Base-by-base conservation (phyloP, 2,888 invertebrate species). In the Spilosoma lubricipeda region DNA sequence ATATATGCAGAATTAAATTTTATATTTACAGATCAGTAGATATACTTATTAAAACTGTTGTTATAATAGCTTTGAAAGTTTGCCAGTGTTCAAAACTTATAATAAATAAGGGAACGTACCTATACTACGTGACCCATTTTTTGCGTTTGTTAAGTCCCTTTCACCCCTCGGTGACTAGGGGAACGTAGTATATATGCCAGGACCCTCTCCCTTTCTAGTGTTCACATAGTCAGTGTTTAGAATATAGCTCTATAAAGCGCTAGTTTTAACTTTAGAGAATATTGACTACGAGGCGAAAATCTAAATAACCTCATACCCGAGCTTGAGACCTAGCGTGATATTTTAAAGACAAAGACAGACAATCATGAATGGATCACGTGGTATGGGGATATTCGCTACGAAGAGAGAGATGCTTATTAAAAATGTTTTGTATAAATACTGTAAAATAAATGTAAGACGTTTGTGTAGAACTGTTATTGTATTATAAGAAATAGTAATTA, bases 371-470 rank as follows among this genome's bases (percentile, higher is more conserved):
- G 52, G 11, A n/a, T 56, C 52, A n/a, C 52, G n/a, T 56, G 11
- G 23, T 56, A n/a, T n/a, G 52, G 52, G 52, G 8, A n/a, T 11
- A 7, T 56, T 56, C 52, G 8, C 52, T 56, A 56, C 5, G 30
- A 75, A 75, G 80, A 83, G 84, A 83, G 80, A 83, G 80, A 84
- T 56, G 79, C 76, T 69, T 73, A 64, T 4, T 65, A 66, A 71
- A 70, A 73, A 72, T 74, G 71, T 77, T 81, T 72, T 83, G 75
- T 84, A 84, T 77, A 79, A 79, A 18, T 48, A 20, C 5, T 48
- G 20, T 48, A 48, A 75, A 63, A 68, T 69, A 71, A 85, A 39
- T 96, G 67, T 85, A 79, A 80, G 80, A 72, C 67, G 85, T 85
- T 83, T 76, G 64, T 67, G 77, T 85, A 83, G 63, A 30, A 80